Base-by-base conservation (phyloP, 2,888 invertebrate species). In the Eupithecia dodoneata region DNA sequence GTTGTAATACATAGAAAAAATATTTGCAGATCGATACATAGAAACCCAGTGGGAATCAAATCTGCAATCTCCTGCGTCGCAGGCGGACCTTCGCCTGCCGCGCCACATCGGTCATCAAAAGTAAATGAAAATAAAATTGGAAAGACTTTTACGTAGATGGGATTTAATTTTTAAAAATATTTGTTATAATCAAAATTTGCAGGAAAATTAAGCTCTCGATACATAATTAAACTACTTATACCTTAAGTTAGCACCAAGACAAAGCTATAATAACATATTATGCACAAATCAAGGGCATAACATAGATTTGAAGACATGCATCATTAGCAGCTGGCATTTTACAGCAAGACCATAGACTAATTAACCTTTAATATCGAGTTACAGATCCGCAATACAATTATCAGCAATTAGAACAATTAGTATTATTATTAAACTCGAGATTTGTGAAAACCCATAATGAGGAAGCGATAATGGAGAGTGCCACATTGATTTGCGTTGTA, bases 391-490 rank as follows among this genome's bases (percentile, higher is more conserved):
- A 63, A 69, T 69, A 74, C 42, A 59, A 63, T 10, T 30, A 63
- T 41, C 66, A 13, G 45, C 65, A 77, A 75, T 77, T 74, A 74
- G 65, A 72, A 42, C 72, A 77, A 73, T 55, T 69, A 72, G 45
- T 75, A 73, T 4, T 42, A 4, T 44, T 44, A 15, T 67, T 44
- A 67, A 69, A 10, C 13, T 69, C 6, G 10, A 66, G 18, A 59
- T 59, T 66, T 66, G 42, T 41, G 9, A 41, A 41, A 41, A 13
- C 65, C 66, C 7, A 2, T 42, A 66, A 70, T 47, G 47, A 70
- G 47, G 70, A 45, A 45, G 2, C 18, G 30, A 12, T 45, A 49
- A 18, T 30, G 10, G 10, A 63, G 63, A 55, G 55, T 55, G n/a
- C n/a, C 13, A 3, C 2, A 55, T n/a, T 55, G n/a, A n/a, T 55